phyloP scores from a whole-genome alignment of 2,888 invertebrate species.

The Caenorhabditis sp. region DNA sequence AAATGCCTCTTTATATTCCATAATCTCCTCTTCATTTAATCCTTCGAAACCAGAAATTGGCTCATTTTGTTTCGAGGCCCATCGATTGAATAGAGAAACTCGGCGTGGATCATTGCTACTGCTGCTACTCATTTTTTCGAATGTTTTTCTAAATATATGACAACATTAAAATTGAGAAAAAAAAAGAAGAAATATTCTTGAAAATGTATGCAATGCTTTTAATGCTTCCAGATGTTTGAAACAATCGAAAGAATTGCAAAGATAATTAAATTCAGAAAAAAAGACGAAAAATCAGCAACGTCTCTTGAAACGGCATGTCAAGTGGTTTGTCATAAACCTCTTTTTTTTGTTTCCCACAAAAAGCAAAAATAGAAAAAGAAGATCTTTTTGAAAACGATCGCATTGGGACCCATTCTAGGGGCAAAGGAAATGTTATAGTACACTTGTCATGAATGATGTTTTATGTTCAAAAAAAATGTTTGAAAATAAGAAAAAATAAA shows the following conservation, averaged over 20 bases:
- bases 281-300: slow-evolving; percentile 7
- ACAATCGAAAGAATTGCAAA: slow-evolving; percentile 2
- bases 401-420: background rate
- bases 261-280: slow-evolving; percentile 5
- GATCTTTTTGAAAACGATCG: background rate
- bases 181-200: background rate
- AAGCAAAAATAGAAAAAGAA: background rate
- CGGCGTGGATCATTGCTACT: slow-evolving; percentile 57
- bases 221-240: too few species aligned
- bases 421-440: background rate
- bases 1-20: slow-evolving; percentile 70
- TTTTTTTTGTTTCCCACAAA: background rate
- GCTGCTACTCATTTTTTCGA: slow-evolving; percentile 25
- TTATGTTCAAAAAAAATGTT: background rate
- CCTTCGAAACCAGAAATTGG: slow-evolving; percentile 61
- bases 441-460: background rate
- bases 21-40: slow-evolving; percentile 69
- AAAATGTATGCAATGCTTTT: background rate
- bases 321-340: slow-evolving; percentile 24
- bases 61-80: slow-evolving; percentile 62
- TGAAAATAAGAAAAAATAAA: too few species aligned
- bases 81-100: slow-evolving; percentile 67
- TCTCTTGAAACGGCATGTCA: slow-evolving; percentile 24
- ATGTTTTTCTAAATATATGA: background rate
- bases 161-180: background rate